A percentile compares a stretch with the other conserved stretches of the same genome.
These are phyloP conservation scores for Balaeniceps rex DNA, from an alignment of 2,113 vertebrate genomes.

Conservation along the genomic window DNA sequence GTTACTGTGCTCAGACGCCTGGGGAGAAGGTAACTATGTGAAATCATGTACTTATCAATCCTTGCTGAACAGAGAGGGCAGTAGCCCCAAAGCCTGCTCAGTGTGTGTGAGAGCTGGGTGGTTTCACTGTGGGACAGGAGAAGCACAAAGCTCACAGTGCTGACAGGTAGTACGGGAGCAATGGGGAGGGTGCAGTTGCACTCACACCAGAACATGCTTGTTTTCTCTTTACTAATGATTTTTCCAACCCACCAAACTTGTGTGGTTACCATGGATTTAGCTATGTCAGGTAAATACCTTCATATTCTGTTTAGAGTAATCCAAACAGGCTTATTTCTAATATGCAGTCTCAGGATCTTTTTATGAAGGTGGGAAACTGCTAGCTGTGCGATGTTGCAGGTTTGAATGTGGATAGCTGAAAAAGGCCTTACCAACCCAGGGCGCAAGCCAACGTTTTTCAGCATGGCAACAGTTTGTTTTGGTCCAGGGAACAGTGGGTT, in stretches of 20 bases:
- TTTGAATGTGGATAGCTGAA: background rate
- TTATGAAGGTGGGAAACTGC: background rate
- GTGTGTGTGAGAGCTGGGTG: accelerated
- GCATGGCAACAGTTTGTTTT: background rate
- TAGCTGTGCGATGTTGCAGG: accelerated
- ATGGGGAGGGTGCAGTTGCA: accelerated
- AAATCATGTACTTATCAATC: background rate
- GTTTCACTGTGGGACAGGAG: background rate
- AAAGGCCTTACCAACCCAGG: background rate
- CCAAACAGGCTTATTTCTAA: background rate
- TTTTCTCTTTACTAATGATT: background rate
- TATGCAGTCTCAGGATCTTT: background rate
- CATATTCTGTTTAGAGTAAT: background rate
- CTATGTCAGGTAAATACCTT: background rate
- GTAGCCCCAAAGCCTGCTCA: accelerated
- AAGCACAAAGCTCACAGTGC: accelerated
- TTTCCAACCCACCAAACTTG: background rate
- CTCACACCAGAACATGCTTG: accelerated
- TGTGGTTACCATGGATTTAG: background rate
- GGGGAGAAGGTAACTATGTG: background rate
- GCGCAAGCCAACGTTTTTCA: background rate
- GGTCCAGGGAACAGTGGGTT: background rate
- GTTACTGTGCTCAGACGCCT: background rate
- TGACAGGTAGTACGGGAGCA: accelerated
- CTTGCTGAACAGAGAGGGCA: background rate